Percentiles rank a stretch among this genome's conserved stretches.
These are phyloP conservation scores for Platichthys stellatus DNA, from an alignment of 2,113 vertebrate genomes.

Conservation along the genomic window DNA sequence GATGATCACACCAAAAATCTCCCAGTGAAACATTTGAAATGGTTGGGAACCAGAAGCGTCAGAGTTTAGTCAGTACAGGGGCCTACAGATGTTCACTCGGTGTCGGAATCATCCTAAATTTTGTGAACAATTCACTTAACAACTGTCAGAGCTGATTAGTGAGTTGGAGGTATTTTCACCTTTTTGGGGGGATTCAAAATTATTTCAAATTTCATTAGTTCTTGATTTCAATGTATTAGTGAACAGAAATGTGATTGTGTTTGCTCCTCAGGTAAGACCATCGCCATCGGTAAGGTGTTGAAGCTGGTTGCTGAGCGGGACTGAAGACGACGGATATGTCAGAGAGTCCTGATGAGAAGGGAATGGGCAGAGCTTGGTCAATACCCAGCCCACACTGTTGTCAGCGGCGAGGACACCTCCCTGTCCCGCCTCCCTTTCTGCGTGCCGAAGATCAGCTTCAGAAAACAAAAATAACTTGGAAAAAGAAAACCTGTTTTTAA, in stretches of 20 bases:
- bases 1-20: too few relatives aligned
- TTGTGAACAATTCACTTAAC: too few relatives aligned
- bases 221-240: background rate
- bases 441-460: slow-evolving; percentile 81
- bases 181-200: too few relatives aligned
- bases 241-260: background rate
- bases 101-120: too few relatives aligned
- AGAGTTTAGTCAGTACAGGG: too few relatives aligned
- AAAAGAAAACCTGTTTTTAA: slow-evolving; percentile 77
- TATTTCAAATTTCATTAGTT: too few relatives aligned
- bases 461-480: slow-evolving; percentile 66
- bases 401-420: slow-evolving; percentile 66
- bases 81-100: too few relatives aligned
- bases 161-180: too few relatives aligned
- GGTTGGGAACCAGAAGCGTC: too few relatives aligned
- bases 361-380: slow-evolving; percentile 59
- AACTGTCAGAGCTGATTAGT: too few relatives aligned
- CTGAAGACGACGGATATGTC: slow-evolving; percentile 79
- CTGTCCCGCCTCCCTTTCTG: slow-evolving; percentile 83
- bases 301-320: slow-evolving; percentile 99
- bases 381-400: slow-evolving; percentile 43
- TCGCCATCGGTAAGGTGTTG: slow-evolving; percentile 99
- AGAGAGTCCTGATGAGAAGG: slow-evolving; percentile 36
- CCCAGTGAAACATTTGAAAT: too few relatives aligned
- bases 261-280: slow-evolving; percentile 91